Conservation (phyloP, 2,888 invertebrate species). For the Vanessa cardui region DNA sequence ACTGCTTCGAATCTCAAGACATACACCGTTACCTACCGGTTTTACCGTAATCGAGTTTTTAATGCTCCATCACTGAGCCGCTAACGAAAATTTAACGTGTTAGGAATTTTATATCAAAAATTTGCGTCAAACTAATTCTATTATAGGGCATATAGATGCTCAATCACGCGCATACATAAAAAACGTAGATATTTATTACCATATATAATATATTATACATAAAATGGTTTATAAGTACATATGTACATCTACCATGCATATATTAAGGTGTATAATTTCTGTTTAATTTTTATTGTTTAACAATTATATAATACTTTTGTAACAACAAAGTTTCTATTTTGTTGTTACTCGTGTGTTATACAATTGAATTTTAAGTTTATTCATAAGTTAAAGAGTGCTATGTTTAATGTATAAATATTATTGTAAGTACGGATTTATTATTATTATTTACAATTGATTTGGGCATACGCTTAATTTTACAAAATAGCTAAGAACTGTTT, state of each 20-base stretch:
- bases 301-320: no score
- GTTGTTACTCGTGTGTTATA: no score
- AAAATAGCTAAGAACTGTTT: no score
- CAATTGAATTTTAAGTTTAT: no score
- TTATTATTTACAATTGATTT: no score
- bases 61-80: constrained; percentile 22
- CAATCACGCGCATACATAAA: constrained; percentile 4
- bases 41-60: constrained; percentile 49
- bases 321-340: no score
- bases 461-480: no score
- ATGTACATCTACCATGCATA: neutral
- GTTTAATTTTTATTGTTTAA: no score
- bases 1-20: constrained; percentile 32
- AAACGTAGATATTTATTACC: neutral
- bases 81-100: constrained; percentile 25
- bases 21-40: constrained; percentile 63
- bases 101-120: constrained; percentile 24
- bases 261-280: no score
- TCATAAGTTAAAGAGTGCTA: no score
- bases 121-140: constrained; percentile 10
- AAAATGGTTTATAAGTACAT: neutral
- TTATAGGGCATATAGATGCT: neutral
- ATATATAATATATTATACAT: neutral
- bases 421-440: no score
- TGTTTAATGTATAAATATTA: no score